Percentiles rank a stretch among this genome's conserved stretches.
phyloP scores from a whole-genome alignment of 35 echinoderm and acorn worm genomes.

The Lytechinus variegatus region DNA sequence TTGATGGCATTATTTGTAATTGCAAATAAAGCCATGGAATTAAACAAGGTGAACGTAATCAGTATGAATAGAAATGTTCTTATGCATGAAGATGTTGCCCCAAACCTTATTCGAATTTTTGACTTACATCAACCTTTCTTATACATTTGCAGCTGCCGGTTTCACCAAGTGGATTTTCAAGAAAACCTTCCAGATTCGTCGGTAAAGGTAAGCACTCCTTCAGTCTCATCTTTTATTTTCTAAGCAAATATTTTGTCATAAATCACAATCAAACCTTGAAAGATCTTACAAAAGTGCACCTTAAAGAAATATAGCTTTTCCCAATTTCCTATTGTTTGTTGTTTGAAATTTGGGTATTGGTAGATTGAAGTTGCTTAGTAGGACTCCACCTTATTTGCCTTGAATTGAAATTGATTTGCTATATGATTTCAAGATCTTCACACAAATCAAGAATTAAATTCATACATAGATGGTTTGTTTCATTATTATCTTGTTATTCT shows the following conservation, averaged over 20 bases:
- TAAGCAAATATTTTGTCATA: too few relatives aligned
- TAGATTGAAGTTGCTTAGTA: too few relatives aligned
- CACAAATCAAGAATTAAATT: background rate
- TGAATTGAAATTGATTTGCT: background rate
- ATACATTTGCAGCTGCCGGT: background rate
- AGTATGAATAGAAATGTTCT: too few relatives aligned
- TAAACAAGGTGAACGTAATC: too few relatives aligned
- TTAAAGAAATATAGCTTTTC: background rate
- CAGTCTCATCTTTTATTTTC: too few relatives aligned
- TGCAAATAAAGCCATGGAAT: too few relatives aligned
- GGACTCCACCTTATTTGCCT: too few relatives aligned
- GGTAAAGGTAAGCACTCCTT: slow-evolving; percentile 6
- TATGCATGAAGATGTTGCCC: too few relatives aligned
- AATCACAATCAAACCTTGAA: too few relatives aligned
- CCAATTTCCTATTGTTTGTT: background rate
- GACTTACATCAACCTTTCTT: background rate
- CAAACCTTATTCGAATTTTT: background rate
- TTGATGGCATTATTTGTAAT: too few relatives aligned
- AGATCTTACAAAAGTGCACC: background rate
- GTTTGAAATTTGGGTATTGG: too few relatives aligned
- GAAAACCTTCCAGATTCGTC: slow-evolving; percentile 44
- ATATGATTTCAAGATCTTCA: background rate
- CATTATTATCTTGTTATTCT: too few relatives aligned
- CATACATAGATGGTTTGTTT: background rate
- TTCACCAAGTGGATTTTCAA: background rate